Evolutionary conservation across 64 coral and sea anemone genomes (phyloP).

Genomic region (Catalaphyllia jardinei): DNA sequence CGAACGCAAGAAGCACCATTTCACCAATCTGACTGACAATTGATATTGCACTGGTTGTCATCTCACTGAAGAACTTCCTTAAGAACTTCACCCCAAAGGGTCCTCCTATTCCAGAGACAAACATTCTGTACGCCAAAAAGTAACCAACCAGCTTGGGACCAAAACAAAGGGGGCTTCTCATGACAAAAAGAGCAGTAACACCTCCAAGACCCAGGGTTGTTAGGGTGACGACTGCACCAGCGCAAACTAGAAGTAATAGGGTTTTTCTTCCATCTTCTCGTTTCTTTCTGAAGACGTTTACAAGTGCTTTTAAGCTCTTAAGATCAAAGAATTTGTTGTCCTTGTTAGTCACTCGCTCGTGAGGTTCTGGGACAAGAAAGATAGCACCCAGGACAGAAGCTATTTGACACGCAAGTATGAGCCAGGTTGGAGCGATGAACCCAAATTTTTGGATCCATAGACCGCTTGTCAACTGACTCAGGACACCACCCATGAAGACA

Average conservation of each 20-base stretch:
- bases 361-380: constrained; percentile 75
- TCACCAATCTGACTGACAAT: constrained; percentile 45
- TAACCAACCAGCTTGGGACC: constrained; percentile 76
- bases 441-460: constrained; percentile 75
- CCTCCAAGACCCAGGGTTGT: constrained; percentile 24
- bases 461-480: constrained; percentile 90
- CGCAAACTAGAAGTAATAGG: constrained; percentile 57
- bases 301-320: constrained; percentile 10
- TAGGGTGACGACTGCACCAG: not conserved
- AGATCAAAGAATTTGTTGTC: constrained; percentile 38
- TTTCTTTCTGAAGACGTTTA: constrained; percentile 38
- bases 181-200: constrained; percentile 56
- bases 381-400: constrained; percentile 33
- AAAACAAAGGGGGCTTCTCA: constrained; percentile 82
- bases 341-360: not conserved
- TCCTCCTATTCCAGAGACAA: constrained; percentile 58
- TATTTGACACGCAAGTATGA: constrained; percentile 53
- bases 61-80: constrained; percentile 50
- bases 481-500: constrained; percentile 59
- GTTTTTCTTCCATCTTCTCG: constrained; percentile 20
- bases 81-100: constrained; percentile 72
- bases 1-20: constrained; percentile 32
- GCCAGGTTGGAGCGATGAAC: constrained; percentile 78
- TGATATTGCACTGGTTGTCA: constrained; percentile 39
- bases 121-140: constrained; percentile 61